Percentiles rank a stretch among this genome's conserved stretches.
phyloP scores from a whole-genome alignment of 2,888 invertebrate genomes.

The Ctenicera cuprea region DNA sequence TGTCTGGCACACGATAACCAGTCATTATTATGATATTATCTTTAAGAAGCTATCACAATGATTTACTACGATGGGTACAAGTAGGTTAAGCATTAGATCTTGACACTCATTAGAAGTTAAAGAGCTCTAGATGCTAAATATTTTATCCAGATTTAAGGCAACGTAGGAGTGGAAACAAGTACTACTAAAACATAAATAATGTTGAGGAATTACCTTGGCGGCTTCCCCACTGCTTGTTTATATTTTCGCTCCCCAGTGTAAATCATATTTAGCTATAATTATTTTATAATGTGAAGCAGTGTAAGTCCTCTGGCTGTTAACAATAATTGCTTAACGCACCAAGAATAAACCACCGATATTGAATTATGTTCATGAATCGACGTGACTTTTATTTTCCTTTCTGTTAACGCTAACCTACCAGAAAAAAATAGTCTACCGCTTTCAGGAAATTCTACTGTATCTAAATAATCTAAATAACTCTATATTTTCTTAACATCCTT shows the following conservation, averaged over 20 bases:
- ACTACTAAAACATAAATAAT: slow-evolving; percentile 12
- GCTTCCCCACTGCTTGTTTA: slow-evolving; percentile 19
- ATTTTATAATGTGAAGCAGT: slow-evolving; percentile 9
- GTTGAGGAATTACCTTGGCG: slow-evolving; percentile 13
- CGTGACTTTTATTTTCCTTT: neutral
- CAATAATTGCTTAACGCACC: slow-evolving; percentile 6
- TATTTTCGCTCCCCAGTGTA: slow-evolving; percentile 18
- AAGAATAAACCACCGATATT: neutral
- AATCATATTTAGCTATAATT: slow-evolving; percentile 11
- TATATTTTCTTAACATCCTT: slow-evolving; percentile 3
- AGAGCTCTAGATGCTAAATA: slow-evolving; percentile 2
- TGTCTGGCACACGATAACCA: no score
- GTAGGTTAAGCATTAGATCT: neutral
- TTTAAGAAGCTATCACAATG: no score
- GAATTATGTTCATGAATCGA: neutral
- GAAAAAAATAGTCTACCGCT: neutral
- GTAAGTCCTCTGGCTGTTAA: neutral
- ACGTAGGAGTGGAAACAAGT: slow-evolving; percentile 5
- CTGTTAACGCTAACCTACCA: neutral
- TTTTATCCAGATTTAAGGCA: slow-evolving; percentile 7
- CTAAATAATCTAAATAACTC: slow-evolving; percentile 8
- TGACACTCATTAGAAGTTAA: slow-evolving; percentile 1
- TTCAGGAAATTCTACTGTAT: neutral
- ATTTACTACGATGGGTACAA: neutral
- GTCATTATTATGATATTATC: no score